Evolutionary conservation across 2,797 vertebrate species (phyloP), one percentile per base, ranked within the genome.

Genomic region (Mormyrops attenuatus): DNA sequence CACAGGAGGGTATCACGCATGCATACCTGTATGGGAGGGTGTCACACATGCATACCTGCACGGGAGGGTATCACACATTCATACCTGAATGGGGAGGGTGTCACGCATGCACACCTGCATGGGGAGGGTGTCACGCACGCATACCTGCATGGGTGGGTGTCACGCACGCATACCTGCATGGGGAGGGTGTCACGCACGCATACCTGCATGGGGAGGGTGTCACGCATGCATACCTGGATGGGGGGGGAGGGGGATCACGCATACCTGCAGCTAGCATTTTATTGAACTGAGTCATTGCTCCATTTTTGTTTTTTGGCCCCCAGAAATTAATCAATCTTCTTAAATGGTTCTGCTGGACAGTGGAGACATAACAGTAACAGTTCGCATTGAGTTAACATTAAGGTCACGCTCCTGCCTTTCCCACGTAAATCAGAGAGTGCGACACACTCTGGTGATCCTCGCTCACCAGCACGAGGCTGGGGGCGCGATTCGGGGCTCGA

Each of bases 311-410:
- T 41, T 88, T 66, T 63, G 17, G 57, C 11, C 87, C 87, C 55
- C 34, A 22, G 87, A 87, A 87, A 52, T 57, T 53, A 63, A 66
- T 88, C 66, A 17, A 88, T 88, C 57, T 63, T 63, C 41, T 88
- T 47, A 88, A 87, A 87, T 87, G 85, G 52, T 34, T 87, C 50
- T 15, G 41, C 52, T 38, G 73, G 77, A 84, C 34, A 20, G 50
- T 26, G 53, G 11, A 82, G 88, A 44, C 34, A 60, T 47, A 11
- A 52, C 73, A 82, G 88, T 15, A 55, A 52, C 73, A 82, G 88
- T 15, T 44, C 34, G 13, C 55, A 55, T 60, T 30, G 22, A 60
- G 88, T 47, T 84, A 80, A 63, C 53, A 3, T 89, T 22, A 84
- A 87, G 88, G 88, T 84, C 34, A 84, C 34, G 26, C 38, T 57